Percentiles rank a stretch among this genome's conserved stretches.
phyloP scores from a whole-genome alignment of 2,888 invertebrate species.

The Drosophila planitibia region DNA sequence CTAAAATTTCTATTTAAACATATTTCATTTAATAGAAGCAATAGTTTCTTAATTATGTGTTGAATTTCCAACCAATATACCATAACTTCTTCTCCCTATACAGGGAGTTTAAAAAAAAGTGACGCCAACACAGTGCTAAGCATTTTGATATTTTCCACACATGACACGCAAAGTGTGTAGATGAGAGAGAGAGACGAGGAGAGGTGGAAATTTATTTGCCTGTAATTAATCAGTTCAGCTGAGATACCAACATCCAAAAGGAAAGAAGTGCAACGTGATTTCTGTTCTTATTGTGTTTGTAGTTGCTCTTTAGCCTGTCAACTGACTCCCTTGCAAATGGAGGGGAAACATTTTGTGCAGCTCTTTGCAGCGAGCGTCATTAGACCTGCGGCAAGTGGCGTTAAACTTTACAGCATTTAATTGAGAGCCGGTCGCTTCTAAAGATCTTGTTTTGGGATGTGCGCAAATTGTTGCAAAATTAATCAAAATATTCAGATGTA shows the following conservation, averaged over 20 bases:
- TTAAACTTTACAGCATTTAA: conserved; percentile 83
- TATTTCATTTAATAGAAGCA: not conserved
- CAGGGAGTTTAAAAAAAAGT: conserved; percentile 16
- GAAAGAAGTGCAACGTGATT: conserved; percentile 21
- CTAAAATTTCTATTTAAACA: fast-evolving
- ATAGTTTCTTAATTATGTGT: not conserved
- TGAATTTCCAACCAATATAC: not conserved
- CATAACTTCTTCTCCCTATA: not conserved
- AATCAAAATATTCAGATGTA: conserved; percentile 40
- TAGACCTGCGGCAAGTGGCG: conserved; percentile 62
- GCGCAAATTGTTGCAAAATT: conserved; percentile 43
- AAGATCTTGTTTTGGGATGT: conserved; percentile 26
- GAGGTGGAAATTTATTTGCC: conserved; percentile 67
- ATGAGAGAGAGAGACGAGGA: conserved; percentile 2
- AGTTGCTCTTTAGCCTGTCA: conserved; percentile 28
- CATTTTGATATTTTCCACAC: conserved; percentile 70
- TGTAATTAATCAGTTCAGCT: conserved; percentile 66
- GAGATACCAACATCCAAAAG: conserved; percentile 11
- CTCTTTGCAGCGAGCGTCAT: conserved; percentile 31
- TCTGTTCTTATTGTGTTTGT: conserved; percentile 29
- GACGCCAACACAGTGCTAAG: conserved; percentile 45
- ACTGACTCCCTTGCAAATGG: conserved; percentile 37
- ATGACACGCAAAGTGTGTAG: conserved; percentile 39
- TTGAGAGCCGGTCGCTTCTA: conserved; percentile 81
- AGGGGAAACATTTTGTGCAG: conserved; percentile 19